A percentile compares a stretch with the other conserved stretches of the same genome.
phyloP scores from a whole-genome alignment of 2,797 vertebrate species.

The Melanotaenia nigrans region DNA sequence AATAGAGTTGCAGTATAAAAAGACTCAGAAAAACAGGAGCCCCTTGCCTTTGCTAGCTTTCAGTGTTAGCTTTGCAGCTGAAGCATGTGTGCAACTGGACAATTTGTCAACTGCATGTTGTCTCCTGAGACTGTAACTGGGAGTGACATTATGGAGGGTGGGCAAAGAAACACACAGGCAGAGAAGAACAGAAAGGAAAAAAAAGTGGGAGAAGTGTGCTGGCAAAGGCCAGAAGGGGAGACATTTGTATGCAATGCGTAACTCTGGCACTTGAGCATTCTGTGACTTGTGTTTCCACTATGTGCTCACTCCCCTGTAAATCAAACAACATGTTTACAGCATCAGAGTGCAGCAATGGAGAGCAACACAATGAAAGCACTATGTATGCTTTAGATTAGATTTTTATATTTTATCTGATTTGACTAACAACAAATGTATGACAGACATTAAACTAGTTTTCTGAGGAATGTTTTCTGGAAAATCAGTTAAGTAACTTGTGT shows the following conservation, averaged over 20 bases:
- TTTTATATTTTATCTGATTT: conserved; percentile 41
- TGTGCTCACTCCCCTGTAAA: conserved; percentile 60
- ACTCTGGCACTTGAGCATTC: conserved; percentile 73
- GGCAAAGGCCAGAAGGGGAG: conserved; percentile 34
- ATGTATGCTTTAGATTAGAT: conserved; percentile 27
- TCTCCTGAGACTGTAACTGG: conserved; percentile 40
- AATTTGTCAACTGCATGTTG: conserved; percentile 48
- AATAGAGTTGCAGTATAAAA: conserved; percentile 32
- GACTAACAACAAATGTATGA: conserved; percentile 41
- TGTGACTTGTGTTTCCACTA: conserved; percentile 66
- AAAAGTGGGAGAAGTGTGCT: conserved; percentile 43
- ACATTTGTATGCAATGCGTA: conserved; percentile 75
- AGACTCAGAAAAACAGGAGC: conserved; percentile 41
- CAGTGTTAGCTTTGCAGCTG: conserved; percentile 34
- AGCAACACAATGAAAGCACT: conserved; percentile 31
- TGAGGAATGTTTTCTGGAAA: conserved; percentile 11
- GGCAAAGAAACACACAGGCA: conserved; percentile 22
- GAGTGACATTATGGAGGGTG: conserved; percentile 33
- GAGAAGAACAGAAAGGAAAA: conserved; percentile 17
- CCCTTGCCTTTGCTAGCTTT: conserved; percentile 30
- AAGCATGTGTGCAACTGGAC: conserved; percentile 32
- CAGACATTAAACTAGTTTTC: conserved; percentile 36
- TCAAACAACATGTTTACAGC: conserved; percentile 72
- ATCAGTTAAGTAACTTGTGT: conserved; percentile 13
- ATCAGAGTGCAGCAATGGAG: conserved; percentile 19